Conservation (phyloP, 1,140 invertebrate genomes). For the Drusus annulatus region DNA sequence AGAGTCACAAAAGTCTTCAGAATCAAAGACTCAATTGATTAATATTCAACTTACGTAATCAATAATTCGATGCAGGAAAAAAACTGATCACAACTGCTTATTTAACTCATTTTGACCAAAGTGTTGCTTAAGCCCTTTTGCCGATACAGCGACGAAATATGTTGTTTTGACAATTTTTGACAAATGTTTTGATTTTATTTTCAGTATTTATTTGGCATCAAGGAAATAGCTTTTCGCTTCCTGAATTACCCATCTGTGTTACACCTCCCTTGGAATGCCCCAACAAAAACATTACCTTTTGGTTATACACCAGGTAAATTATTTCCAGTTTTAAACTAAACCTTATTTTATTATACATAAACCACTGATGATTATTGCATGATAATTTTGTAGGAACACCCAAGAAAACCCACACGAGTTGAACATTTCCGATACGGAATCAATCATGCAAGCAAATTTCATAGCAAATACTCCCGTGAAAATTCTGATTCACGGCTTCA, state of each 20-base stretch:
- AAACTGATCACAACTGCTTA: too few species aligned
- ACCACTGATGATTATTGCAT: neutral
- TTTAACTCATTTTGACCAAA: too few species aligned
- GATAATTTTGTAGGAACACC: constrained; percentile 63
- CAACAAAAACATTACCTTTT: constrained; percentile 73
- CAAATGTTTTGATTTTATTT: too few species aligned
- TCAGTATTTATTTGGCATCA: neutral
- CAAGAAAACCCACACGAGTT: constrained; percentile 67
- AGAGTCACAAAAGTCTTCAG: too few species aligned
- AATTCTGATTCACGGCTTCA: constrained; percentile 73
- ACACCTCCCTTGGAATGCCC: constrained; percentile 66
- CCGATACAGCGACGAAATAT: too few species aligned
- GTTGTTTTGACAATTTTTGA: too few species aligned
- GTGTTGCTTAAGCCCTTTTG: too few species aligned
- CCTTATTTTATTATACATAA: too few species aligned
- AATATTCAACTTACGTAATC: too few species aligned
- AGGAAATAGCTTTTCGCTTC: neutral
- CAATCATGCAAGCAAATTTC: constrained; percentile 67
- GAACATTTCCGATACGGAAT: constrained; percentile 63
- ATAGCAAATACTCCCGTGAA: constrained; percentile 64
- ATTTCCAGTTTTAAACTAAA: too few species aligned
- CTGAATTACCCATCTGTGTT: neutral
- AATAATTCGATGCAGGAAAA: too few species aligned
- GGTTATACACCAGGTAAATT: constrained; percentile 73
- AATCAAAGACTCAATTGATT: too few species aligned